Conservation (phyloP, 2,113 vertebrate genomes). For the Taxidea taxus region DNA sequence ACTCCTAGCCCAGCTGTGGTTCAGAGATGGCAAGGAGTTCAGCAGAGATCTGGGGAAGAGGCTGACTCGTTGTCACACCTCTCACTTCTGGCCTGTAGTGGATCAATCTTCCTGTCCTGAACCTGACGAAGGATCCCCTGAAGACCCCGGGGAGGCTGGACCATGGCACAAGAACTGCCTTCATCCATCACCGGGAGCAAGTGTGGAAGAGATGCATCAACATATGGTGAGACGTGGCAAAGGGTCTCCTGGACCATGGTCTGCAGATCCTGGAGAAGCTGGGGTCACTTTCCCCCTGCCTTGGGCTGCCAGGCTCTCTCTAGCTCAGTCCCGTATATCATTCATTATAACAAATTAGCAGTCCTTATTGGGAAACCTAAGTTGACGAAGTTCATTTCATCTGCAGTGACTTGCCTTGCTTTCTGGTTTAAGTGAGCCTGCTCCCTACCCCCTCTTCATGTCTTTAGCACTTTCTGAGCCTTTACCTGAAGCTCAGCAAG, state of each 20-base stretch:
- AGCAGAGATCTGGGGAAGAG: background rate
- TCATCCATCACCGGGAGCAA: constrained; percentile 91
- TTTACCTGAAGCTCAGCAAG: background rate
- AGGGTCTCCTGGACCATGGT: background rate
- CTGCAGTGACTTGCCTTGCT: background rate
- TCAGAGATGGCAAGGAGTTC: background rate
- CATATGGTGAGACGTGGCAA: constrained; percentile 84
- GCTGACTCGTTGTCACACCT: background rate
- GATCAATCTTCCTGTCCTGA: constrained; percentile 84
- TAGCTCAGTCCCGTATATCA: background rate
- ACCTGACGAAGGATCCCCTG: constrained; percentile 89
- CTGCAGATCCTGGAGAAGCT: background rate
- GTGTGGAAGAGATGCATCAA: constrained; percentile 94
- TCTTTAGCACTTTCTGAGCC: background rate
- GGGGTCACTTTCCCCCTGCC: background rate
- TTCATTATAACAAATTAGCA: background rate
- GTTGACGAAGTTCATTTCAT: background rate
- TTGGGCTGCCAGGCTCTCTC: background rate
- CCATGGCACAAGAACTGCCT: constrained; percentile 89
- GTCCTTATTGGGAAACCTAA: background rate
- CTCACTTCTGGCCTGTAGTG: constrained; percentile 79
- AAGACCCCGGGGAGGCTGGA: constrained; percentile 91
- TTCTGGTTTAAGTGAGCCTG: background rate
- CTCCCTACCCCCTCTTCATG: background rate
- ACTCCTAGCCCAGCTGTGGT: background rate